Base-by-base conservation (phyloP, 1,140 invertebrate genomes). In the Nasonia giraulti region DNA sequence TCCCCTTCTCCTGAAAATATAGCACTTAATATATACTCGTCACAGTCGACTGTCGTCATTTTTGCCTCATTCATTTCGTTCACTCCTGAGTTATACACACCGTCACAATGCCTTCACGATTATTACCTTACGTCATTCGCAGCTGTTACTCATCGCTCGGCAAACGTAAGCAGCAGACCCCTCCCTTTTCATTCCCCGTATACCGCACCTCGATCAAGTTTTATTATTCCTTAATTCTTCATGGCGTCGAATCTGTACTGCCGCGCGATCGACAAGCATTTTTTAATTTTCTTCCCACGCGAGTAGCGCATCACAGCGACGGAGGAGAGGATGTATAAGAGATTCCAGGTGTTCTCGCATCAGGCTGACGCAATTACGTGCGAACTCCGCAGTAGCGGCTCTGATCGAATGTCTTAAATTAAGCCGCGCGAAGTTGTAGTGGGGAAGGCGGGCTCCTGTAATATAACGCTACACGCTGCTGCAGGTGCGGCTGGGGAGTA, bases 331-430 rank as follows among this genome's bases (percentile, higher is more conserved):
- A 68, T 23, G 27, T 11, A 23, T 0, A 10, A 23, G n/a, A 68
- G 20, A 10, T 68, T 68, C 66, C 23, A 23, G n/a, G 17, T 6
- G 20, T 66, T 66, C n/a, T 66, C 37, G 73, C 20, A 37, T 27
- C 2, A 40, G 40, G 31, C 47, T 71, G 44, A 82, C 40, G 69
- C 44, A 82, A 73, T 74, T 31, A 82, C 37, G 11, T 27, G 27
- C n/a, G 66, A 68, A n/a, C 10, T 31, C 23, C 33, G 33, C 33
- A 37, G 0, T 20, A 71, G 2, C 23, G 31, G 1, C 31, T 27
- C 10, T 31, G n/a, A 71, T 81, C 37, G 20, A 81, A 50, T 73
- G 66, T 71, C 62, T 81, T 71, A 80, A 81, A 40, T 73, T 81
- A 27, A 37, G n/a, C 17, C 0, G 10, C 0, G 8, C 7, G 44